These are phyloP conservation scores for Volucella zonaria DNA, from an alignment of 2,888 invertebrate species.

Conservation along the genomic window DNA sequence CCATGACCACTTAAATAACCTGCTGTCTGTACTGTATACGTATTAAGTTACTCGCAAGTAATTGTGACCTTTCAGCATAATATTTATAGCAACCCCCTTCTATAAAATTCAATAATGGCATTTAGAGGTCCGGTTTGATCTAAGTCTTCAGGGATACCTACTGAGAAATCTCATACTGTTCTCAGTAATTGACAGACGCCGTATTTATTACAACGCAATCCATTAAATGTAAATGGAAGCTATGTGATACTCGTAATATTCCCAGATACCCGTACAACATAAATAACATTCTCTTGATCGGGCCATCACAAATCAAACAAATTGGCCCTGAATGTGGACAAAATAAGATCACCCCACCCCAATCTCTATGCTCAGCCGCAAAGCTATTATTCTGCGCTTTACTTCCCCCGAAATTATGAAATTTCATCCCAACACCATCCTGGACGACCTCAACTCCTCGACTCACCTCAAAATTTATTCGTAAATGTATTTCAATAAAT, in stretches of 20 bases:
- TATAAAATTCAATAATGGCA: background rate
- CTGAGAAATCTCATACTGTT: constrained; percentile 26
- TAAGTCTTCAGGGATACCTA: constrained; percentile 17
- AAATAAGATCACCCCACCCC: background rate
- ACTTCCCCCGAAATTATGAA: constrained; percentile 31
- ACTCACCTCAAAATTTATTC: constrained; percentile 1
- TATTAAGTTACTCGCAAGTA: too few species aligned
- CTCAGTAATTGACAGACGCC: constrained; percentile 66
- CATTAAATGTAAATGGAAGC: constrained; percentile 54
- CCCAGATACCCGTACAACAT: constrained; percentile 18
- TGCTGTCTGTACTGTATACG: too few species aligned
- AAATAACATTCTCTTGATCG: constrained; percentile 34
- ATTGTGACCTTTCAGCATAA: too few species aligned
- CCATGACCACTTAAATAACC: too few species aligned
- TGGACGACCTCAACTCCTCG: background rate
- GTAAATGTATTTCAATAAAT: constrained; percentile 61
- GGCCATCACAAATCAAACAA: constrained; percentile 51
- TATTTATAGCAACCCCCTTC: background rate
- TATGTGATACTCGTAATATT: constrained; percentile 48
- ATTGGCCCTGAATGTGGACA: constrained; percentile 37
- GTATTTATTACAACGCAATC: constrained; percentile 56
- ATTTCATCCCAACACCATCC: background rate
- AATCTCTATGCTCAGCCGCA: constrained; percentile 1
- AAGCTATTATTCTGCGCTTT: constrained; percentile 7
- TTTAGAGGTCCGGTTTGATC: constrained; percentile 2